Conservation (phyloP, 1,140 invertebrate genomes). For the Cephus cinctus region DNA sequence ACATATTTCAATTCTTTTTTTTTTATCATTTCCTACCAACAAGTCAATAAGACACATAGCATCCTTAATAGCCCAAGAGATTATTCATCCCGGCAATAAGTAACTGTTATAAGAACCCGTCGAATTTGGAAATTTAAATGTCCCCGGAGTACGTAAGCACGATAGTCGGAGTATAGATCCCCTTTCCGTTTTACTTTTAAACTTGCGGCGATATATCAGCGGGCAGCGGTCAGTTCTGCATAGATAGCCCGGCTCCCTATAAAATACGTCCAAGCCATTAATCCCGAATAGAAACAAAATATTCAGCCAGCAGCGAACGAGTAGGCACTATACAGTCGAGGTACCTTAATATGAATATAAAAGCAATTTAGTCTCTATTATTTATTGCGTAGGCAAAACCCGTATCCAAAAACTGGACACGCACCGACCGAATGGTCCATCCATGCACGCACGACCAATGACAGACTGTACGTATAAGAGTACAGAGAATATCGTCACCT, state of each 20-base stretch:
- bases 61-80: no score
- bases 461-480: no score
- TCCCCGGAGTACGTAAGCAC: constrained; percentile 23
- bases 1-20: no score
- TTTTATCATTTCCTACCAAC: no score
- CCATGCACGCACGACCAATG: no score
- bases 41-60: no score
- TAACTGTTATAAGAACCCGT: no score
- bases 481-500: no score
- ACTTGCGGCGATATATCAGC: constrained; percentile 53
- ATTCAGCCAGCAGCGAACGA: constrained; percentile 48
- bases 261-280: constrained; percentile 57
- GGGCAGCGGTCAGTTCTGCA: constrained; percentile 50
- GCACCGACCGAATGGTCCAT: no score
- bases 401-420: no score
- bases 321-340: constrained; percentile 30
- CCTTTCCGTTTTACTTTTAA: constrained; percentile 46
- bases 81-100: no score
- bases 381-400: constrained; percentile 30
- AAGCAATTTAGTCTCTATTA: constrained; percentile 52
- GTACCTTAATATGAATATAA: constrained; percentile 55
- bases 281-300: constrained; percentile 56
- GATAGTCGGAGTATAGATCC: constrained; percentile 9
- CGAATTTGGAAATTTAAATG: constrained; percentile 39
- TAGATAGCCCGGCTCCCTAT: constrained; percentile 45